These are phyloP conservation scores for Karalla daura DNA, from an alignment of 2,797 vertebrate genomes.

Conservation along the genomic window DNA sequence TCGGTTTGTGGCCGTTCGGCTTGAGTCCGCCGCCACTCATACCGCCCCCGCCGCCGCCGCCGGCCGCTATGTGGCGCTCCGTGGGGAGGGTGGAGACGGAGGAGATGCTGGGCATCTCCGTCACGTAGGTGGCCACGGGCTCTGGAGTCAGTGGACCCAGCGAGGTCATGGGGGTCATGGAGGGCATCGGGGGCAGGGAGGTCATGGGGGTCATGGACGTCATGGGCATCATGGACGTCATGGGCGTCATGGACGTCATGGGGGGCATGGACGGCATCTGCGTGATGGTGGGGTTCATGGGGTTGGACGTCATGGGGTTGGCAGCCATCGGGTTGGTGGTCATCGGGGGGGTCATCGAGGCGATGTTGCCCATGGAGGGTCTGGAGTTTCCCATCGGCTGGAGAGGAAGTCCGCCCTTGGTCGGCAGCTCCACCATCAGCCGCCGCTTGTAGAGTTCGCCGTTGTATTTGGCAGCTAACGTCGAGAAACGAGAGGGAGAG, in stretches of 20 bases:
- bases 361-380: slow-evolving; percentile 75
- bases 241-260: slow-evolving; percentile 57
- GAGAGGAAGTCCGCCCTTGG: slow-evolving; percentile 92
- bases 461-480: slow-evolving; percentile 93
- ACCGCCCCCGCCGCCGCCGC: slow-evolving; percentile 49
- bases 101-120: slow-evolving; percentile 83
- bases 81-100: slow-evolving; percentile 84
- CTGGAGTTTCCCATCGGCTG: slow-evolving; percentile 88
- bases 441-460: slow-evolving; percentile 95
- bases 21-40: slow-evolving; percentile 74
- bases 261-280: slow-evolving; percentile 68
- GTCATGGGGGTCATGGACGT: slow-evolving; percentile 58
- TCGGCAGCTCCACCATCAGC: slow-evolving; percentile 92
- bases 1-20: slow-evolving; percentile 91
- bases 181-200: slow-evolving; percentile 43
- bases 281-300: slow-evolving; percentile 66
- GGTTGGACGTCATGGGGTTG: slow-evolving; percentile 67
- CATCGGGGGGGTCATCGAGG: slow-evolving; percentile 65
- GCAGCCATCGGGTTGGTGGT: slow-evolving; percentile 68
- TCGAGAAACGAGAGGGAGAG: too few relatives aligned
- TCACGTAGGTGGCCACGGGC: slow-evolving; percentile 89
- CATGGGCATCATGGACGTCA: slow-evolving; percentile 70
- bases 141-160: slow-evolving; percentile 90
- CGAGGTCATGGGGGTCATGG: slow-evolving; percentile 79
- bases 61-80: slow-evolving; percentile 81